Percentiles rank a stretch among this genome's conserved stretches.
These are phyloP conservation scores for Steinernema carpocapsae DNA, from an alignment of 2,888 invertebrate genomes.

Conservation along the genomic window DNA sequence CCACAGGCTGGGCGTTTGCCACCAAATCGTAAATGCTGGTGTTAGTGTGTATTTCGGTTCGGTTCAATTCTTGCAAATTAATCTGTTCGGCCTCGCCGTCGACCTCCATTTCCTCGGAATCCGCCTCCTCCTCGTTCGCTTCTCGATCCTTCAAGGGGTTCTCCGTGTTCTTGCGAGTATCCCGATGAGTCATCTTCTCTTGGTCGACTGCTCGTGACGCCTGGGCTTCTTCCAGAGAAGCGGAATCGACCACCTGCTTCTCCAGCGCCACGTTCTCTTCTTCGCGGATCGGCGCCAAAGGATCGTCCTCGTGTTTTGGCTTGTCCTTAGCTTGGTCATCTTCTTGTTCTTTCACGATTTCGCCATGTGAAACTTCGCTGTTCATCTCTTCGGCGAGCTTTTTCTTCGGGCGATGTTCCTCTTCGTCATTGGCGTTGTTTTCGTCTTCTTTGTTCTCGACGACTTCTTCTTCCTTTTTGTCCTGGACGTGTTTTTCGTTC, in stretches of 20 bases:
- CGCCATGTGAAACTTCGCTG: conserved; percentile 8
- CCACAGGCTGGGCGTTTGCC: not conserved
- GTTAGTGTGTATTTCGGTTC: conserved; percentile 37
- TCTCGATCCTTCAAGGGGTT: conserved; percentile 38
- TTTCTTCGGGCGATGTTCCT: not conserved
- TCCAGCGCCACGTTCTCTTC: conserved; percentile 33
- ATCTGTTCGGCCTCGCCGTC: not conserved
- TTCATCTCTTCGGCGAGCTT: conserved; percentile 3
- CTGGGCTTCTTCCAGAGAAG: conserved; percentile 62
- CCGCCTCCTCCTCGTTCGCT: conserved; percentile 39
- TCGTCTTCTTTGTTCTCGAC: conserved; percentile 55
- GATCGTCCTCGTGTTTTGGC: conserved; percentile 41
- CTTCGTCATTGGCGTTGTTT: conserved; percentile 44
- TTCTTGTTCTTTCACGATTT: conserved; percentile 24
- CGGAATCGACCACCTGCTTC: conserved; percentile 49
- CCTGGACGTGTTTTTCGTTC: conserved; percentile 71
- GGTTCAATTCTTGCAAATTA: conserved; percentile 2
- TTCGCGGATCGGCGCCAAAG: conserved; percentile 44
- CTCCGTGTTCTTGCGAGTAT: not conserved
- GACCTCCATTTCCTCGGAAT: conserved; percentile 18
- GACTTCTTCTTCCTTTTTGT: conserved; percentile 55
- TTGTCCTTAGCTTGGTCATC: conserved; percentile 42
- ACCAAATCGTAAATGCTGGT: conserved; percentile 36
- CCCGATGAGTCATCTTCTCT: conserved; percentile 31
- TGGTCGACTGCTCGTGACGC: conserved; percentile 40